Percentiles rank a stretch among this genome's conserved stretches.
Evolutionary conservation across 2,797 vertebrate genomes (phyloP).

Genomic region (Microcaecilia unicolor): DNA sequence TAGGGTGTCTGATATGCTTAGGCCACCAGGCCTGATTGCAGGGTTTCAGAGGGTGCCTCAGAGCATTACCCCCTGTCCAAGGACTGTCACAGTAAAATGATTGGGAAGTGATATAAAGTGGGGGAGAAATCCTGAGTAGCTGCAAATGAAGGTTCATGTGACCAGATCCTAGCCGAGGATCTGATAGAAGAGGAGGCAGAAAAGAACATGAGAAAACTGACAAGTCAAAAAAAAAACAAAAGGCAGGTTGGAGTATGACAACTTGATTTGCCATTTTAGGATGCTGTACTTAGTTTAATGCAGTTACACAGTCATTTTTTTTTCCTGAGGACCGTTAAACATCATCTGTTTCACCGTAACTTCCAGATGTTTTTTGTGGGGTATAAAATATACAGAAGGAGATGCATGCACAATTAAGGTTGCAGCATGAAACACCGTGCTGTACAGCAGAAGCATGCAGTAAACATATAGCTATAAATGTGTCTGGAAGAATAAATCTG

Average conservation of each 20-base stretch:
- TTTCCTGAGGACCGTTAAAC: conserved; percentile 16
- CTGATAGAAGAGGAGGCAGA: too few relatives aligned
- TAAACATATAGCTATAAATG: conserved; percentile 13
- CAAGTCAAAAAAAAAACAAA: not conserved
- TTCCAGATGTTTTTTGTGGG: conserved; percentile 12
- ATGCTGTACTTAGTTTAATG: conserved; percentile 7
- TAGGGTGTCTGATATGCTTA: too few relatives aligned
- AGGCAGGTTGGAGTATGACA: too few relatives aligned
- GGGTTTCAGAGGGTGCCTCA: too few relatives aligned
- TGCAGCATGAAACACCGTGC: conserved; percentile 19
- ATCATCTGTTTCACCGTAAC: conserved; percentile 18
- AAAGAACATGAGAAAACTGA: not conserved
- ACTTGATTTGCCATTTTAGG: conserved; percentile 9
- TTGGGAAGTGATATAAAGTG: too few relatives aligned
- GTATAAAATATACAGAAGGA: conserved; percentile 8
- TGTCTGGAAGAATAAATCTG: conserved; percentile 13
- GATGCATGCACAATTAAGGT: conserved; percentile 4
- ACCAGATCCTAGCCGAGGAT: too few relatives aligned
- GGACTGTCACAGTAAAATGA: too few relatives aligned
- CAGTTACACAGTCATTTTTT: conserved; percentile 11
- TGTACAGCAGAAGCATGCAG: conserved; percentile 16
- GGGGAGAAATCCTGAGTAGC: too few relatives aligned
- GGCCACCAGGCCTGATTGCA: too few relatives aligned
- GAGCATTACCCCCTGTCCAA: too few relatives aligned
- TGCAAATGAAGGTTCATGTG: too few relatives aligned